Evolutionary conservation across 2,797 vertebrate species (phyloP).

Genomic region (Rhyacichthys aspro): DNA sequence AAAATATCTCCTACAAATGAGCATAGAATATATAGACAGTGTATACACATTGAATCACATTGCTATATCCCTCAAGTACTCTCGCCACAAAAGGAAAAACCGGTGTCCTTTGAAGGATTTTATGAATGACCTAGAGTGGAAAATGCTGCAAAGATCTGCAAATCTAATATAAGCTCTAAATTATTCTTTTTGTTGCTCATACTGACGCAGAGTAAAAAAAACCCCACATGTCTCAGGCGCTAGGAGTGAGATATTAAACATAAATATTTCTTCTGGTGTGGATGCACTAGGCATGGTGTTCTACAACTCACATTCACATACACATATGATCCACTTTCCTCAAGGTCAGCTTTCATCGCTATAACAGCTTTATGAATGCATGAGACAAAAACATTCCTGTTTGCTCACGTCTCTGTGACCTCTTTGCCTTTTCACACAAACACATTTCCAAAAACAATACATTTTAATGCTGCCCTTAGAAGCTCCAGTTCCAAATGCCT

Average conservation of each 20-base stretch:
- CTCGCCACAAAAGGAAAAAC: conserved; percentile 2
- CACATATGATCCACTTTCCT: conserved; percentile 7
- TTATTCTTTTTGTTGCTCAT: conserved; percentile 21
- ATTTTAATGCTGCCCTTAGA: background rate
- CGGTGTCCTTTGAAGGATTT: conserved; percentile 7
- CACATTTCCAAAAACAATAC: background rate
- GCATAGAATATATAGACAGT: conserved; percentile 12
- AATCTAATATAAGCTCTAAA: conserved; percentile 12
- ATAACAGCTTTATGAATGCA: background rate
- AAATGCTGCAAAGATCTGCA: conserved; percentile 7
- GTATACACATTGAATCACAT: conserved; percentile 31
- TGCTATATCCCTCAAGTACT: conserved; percentile 2
- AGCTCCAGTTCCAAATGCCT: background rate
- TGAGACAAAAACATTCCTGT: too few species aligned
- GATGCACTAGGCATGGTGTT: background rate
- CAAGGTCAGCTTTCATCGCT: conserved; percentile 1
- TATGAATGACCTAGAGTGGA: conserved; percentile 23
- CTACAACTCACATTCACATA: conserved; percentile 1
- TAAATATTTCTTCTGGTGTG: conserved; percentile 9
- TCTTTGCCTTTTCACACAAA: background rate
- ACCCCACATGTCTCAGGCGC: background rate
- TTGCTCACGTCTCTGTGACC: background rate
- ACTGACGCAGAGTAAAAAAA: conserved; percentile 10
- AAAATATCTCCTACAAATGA: conserved; percentile 13
- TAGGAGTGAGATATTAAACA: background rate